Base-by-base conservation (phyloP, 2,888 invertebrate species). In the Ennomos fuscantarius region DNA sequence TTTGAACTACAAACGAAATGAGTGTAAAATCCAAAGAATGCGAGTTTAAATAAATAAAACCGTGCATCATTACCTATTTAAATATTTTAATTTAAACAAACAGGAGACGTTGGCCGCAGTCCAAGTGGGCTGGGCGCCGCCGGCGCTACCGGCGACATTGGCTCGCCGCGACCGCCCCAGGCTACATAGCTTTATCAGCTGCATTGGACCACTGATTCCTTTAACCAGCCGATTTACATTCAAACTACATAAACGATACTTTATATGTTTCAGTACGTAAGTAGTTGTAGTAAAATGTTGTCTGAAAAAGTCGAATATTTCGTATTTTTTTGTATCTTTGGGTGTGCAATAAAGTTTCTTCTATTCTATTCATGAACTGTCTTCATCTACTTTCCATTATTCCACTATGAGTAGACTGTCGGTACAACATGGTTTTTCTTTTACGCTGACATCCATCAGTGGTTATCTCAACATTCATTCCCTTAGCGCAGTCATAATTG, bases 11-110 rank as follows among this genome's bases (percentile, higher is more conserved):
- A 24, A 31, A 15, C 11, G 36, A 11, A n/a, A 42, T 46, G 42
- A 15, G 31, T 9, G n/a, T 40, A 51, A 56, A 43, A 3, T 8
- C 8, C 66, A 55, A 58, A 66, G 60, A 64, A 64, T 66, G 72
- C 61, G 65, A 68, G 62, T 66, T 64, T 62, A 63, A 59, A 68
- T 66, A 69, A 73, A 71, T 73, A 67, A 69, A 73, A 71, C 73
- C 72, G 70, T 70, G 71, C 72, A 36, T 50, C 41, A 42, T 59
- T 49, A 49, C 32, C 53, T 37, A 59, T 59, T 41, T 41, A 54
- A 59, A 50, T 53, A 57, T 85, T 87, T 84, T 86, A 79, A 84
- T 87, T 87, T 87, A 90, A 89, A 91, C 90, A 90, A 89, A 88
- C 82, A 80, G 78, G 79, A 73, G 76, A 74, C 70, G 74, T 81